phyloP scores from a whole-genome alignment of 2,888 invertebrate genomes.

The Xestia ashworthii region DNA sequence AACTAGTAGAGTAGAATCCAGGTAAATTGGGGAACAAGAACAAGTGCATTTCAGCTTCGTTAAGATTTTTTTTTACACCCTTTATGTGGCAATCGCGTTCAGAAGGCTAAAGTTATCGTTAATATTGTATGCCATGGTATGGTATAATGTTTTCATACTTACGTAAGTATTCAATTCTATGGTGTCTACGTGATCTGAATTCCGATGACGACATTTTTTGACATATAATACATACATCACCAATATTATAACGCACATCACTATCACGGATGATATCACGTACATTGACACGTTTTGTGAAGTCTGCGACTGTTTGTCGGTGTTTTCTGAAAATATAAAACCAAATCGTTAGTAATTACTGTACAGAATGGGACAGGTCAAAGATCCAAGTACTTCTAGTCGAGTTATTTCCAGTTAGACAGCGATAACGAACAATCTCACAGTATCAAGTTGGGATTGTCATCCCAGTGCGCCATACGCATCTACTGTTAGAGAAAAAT shows the following conservation, averaged over 20 bases:
- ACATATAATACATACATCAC: not conserved
- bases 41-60: too few species aligned
- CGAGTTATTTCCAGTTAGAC: not conserved
- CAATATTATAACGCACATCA: not conserved
- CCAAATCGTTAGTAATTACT: not conserved
- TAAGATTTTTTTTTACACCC: too few species aligned
- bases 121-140: not conserved
- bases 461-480: not conserved
- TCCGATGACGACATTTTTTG: slow-evolving; percentile 7
- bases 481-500: not conserved
- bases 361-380: not conserved
- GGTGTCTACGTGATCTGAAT: not conserved
- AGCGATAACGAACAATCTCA: not conserved
- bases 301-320: not conserved
- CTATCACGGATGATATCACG: not conserved
- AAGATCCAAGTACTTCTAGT: not conserved
- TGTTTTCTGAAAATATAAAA: not conserved
- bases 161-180: slow-evolving; percentile 23
- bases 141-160: not conserved
- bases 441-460: not conserved
- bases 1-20: too few species aligned
- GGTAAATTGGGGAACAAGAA: too few species aligned
- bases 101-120: too few species aligned
- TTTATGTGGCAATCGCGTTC: too few species aligned
- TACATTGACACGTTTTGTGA: not conserved